Evolutionary conservation across 2,113 vertebrate genomes (phyloP).

Genomic region (Odobenus rosmarus): DNA sequence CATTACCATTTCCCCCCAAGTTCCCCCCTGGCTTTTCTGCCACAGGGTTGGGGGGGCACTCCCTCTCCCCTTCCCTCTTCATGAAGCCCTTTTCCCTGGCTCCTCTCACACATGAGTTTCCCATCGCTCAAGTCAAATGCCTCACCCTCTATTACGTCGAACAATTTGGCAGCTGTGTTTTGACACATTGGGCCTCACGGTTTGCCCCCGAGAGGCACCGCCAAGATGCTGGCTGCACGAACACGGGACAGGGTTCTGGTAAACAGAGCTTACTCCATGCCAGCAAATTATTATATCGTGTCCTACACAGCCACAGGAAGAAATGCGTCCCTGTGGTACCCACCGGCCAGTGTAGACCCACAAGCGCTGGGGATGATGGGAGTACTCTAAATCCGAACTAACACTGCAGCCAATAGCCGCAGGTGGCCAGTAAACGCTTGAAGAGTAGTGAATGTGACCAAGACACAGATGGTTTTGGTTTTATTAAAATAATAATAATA

Average conservation of each 20-base stretch:
- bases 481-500: too few species aligned
- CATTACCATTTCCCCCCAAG: neutral
- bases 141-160: neutral
- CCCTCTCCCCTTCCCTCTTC: neutral
- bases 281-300: too few species aligned
- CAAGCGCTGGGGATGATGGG: neutral
- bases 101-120: neutral
- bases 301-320: rapidly evolving
- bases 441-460: too few species aligned
- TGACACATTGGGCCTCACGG: neutral
- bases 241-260: neutral
- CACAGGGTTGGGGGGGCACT: neutral
- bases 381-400: neutral
- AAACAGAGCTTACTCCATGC: neutral
- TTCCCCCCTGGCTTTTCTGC: neutral
- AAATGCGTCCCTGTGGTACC: neutral
- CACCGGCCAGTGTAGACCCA: neutral
- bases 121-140: neutral
- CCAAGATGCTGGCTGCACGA: neutral
- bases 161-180: neutral
- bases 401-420: neutral
- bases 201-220: neutral
- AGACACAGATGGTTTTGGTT: neutral
- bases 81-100: neutral
- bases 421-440: neutral